These are phyloP conservation scores for Pelusios castaneus DNA, from an alignment of 2,113 vertebrate genomes.

Conservation along the genomic window DNA sequence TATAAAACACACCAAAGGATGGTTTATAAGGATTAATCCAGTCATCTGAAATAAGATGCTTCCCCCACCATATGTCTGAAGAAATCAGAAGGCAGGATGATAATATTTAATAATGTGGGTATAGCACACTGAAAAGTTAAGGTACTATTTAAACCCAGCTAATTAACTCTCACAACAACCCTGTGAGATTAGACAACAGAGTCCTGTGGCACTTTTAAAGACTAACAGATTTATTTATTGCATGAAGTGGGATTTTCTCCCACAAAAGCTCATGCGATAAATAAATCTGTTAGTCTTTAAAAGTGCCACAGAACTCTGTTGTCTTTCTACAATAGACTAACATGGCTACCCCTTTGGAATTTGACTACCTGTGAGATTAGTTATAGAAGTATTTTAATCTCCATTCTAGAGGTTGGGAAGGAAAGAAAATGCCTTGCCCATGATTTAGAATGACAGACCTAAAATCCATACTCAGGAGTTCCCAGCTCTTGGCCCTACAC, in stretches of 20 bases:
- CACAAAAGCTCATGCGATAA: too few relatives aligned
- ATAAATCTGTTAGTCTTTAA: too few relatives aligned
- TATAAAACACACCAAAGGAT: neutral
- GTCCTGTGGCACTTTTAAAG: too few relatives aligned
- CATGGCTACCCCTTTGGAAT: too few relatives aligned
- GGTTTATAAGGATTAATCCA: neutral
- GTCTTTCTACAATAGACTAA: too few relatives aligned
- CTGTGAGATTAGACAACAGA: neutral
- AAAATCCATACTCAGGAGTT: neutral
- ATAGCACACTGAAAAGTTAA: neutral
- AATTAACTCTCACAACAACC: neutral
- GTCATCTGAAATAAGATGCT: neutral
- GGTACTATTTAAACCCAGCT: neutral
- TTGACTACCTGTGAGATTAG: neutral
- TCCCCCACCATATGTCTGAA: neutral
- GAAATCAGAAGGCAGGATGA: constrained; percentile 11
- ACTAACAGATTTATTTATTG: too few relatives aligned
- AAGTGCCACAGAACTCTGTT: too few relatives aligned
- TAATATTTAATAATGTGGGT: constrained; percentile 55
- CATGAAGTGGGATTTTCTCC: too few relatives aligned
- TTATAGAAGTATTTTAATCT: neutral
- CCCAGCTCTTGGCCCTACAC: neutral
- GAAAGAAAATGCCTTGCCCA: neutral
- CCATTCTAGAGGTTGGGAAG: neutral
- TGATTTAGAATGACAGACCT: neutral